Evolutionary conservation across 2,888 invertebrate genomes (phyloP).

Genomic region (Drosophila gaucha): DNA sequence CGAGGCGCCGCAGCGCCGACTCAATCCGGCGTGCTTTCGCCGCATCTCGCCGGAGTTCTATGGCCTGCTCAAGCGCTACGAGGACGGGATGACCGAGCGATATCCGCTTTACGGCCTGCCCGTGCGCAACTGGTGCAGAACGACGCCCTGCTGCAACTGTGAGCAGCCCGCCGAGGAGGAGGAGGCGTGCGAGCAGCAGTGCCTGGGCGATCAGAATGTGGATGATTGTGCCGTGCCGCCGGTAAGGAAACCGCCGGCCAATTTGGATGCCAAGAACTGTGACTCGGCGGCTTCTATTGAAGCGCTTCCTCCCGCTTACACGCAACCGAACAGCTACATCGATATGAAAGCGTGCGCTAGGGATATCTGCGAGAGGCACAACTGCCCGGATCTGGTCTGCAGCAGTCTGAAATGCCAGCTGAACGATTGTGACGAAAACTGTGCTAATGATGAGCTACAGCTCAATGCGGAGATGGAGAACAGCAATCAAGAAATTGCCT

Average conservation of each 20-base stretch:
- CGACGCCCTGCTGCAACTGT: conserved; percentile 34
- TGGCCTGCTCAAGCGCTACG: conserved; percentile 62
- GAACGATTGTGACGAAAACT: background rate
- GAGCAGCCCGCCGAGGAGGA: background rate
- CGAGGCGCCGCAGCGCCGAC: conserved; percentile 43
- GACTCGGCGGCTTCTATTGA: background rate
- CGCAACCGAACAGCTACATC: background rate
- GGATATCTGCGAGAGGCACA: background rate
- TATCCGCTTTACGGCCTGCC: conserved; percentile 67
- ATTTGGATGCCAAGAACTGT: background rate
- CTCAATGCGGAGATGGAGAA: background rate
- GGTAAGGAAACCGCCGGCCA: background rate
- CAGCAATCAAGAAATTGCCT: background rate
- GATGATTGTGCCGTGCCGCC: background rate
- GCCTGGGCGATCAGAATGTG: conserved; percentile 47
- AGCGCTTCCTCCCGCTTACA: background rate
- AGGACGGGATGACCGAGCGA: conserved; percentile 48
- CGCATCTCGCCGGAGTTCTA: conserved; percentile 77
- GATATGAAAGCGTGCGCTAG: background rate
- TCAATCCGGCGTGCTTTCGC: conserved; percentile 60
- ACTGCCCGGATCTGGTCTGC: background rate
- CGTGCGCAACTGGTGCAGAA: conserved; percentile 26
- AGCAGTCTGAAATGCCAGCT: background rate
- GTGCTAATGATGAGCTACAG: background rate
- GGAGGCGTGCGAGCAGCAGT: background rate